Evolutionary conservation across 2,113 vertebrate genomes (phyloP).

Genomic region (Toxostoma redivivum): DNA sequence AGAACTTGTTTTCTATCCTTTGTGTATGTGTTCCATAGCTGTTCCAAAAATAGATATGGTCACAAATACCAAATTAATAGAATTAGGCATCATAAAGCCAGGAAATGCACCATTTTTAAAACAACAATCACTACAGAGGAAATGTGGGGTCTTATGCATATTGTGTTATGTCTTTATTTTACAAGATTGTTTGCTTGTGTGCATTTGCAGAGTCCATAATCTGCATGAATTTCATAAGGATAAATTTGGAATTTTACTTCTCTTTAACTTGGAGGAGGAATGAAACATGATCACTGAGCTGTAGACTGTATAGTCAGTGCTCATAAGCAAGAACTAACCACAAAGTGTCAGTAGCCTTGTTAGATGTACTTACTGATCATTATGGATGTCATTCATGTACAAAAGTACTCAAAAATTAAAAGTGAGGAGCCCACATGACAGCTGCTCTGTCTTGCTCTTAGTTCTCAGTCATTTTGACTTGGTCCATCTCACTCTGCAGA

Average conservation of each 20-base stretch:
- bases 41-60: neutral
- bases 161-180: neutral
- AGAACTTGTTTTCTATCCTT: neutral
- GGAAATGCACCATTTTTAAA: neutral
- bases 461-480: neutral
- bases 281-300: neutral
- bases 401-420: neutral
- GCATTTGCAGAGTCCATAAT: neutral
- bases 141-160: neutral
- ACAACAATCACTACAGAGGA: neutral
- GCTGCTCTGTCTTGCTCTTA: neutral
- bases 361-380: neutral
- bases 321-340: neutral
- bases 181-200: neutral
- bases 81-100: neutral
- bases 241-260: neutral
- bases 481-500: neutral
- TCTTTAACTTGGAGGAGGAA: neutral
- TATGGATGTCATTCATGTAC: neutral
- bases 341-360: neutral
- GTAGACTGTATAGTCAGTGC: neutral
- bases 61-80: neutral
- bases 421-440: accelerated
- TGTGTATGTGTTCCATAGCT: neutral
- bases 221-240: neutral